Evolutionary conservation across 2,888 invertebrate species (phyloP).

Genomic region (Pristionchus mayeri): DNA sequence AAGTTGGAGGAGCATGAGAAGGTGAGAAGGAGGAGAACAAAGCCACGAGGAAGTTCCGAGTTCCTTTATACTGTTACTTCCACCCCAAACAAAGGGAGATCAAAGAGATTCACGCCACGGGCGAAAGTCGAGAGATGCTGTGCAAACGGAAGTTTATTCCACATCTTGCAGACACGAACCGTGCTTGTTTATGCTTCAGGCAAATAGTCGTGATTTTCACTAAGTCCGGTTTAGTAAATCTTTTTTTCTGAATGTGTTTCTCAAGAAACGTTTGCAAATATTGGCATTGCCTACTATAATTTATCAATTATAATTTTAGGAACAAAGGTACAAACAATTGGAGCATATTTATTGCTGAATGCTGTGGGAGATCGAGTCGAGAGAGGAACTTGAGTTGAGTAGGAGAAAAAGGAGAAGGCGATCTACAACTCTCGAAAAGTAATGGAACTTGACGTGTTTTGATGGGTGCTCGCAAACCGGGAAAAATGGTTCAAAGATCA

Average conservation of each 20-base stretch:
- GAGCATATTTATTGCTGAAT: slow-evolving; percentile 21
- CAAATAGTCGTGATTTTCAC: no score
- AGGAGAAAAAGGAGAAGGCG: not conserved
- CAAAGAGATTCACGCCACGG: not conserved
- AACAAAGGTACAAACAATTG: slow-evolving; percentile 29
- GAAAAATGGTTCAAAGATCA: not conserved
- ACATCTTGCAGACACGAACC: not conserved
- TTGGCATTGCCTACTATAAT: not conserved
- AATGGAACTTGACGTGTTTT: not conserved
- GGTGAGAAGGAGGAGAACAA: not conserved
- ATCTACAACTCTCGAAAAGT: not conserved
- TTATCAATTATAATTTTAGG: not conserved
- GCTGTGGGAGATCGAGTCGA: not conserved
- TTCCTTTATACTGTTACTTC: not conserved
- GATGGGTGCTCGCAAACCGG: not conserved
- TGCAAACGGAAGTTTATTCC: not conserved
- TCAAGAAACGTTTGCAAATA: no score
- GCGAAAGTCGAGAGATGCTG: not conserved
- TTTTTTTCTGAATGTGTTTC: no score
- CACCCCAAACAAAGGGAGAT: not conserved
- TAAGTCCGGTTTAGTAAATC: no score
- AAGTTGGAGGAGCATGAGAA: not conserved
- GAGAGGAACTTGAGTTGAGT: slow-evolving; percentile 2
- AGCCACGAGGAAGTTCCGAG: slow-evolving; percentile 7
- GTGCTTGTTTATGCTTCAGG: not conserved